These are phyloP conservation scores for Pristionchus arcanus DNA, from an alignment of 2,888 invertebrate species.

Conservation along the genomic window DNA sequence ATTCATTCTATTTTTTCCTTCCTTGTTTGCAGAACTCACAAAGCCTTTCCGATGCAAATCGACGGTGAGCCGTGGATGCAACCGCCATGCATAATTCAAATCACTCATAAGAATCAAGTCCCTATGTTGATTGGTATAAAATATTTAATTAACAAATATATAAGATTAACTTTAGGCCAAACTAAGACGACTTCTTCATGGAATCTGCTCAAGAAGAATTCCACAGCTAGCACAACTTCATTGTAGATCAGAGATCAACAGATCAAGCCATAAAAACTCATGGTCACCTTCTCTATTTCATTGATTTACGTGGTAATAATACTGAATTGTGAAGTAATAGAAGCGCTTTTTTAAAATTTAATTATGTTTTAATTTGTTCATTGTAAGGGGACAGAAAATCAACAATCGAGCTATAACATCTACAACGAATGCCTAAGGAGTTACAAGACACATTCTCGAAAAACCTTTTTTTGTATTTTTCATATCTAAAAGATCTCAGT, in stretches of 20 bases:
- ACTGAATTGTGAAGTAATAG: background rate
- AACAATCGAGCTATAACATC: slow-evolving; percentile 30
- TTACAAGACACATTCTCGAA: background rate
- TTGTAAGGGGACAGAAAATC: background rate
- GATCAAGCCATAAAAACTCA: slow-evolving; percentile 7
- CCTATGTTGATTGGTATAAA: slow-evolving; percentile 77
- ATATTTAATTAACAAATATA: background rate
- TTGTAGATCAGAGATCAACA: slow-evolving; percentile 15
- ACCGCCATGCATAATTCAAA: slow-evolving; percentile 92
- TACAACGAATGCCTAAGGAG: background rate
- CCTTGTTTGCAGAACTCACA: slow-evolving; percentile 84
- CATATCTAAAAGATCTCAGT: slow-evolving; percentile 13
- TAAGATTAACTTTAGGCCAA: slow-evolving; percentile 23
- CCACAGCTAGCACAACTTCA: slow-evolving; percentile 31
- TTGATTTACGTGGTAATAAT: slow-evolving; percentile 29
- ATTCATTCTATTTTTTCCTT: background rate
- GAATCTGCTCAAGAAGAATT: slow-evolving; percentile 55
- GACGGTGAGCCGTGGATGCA: slow-evolving; percentile 99
- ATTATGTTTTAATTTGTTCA: background rate
- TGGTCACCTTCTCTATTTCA: background rate
- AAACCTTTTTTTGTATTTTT: background rate
- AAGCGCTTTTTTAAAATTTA: background rate
- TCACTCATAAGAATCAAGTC: slow-evolving; percentile 96
- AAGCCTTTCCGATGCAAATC: slow-evolving; percentile 94
- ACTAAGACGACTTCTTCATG: slow-evolving; percentile 53